Evolutionary conservation across 1,140 invertebrate species (phyloP).

Genomic region (Anthonomus grandis): DNA sequence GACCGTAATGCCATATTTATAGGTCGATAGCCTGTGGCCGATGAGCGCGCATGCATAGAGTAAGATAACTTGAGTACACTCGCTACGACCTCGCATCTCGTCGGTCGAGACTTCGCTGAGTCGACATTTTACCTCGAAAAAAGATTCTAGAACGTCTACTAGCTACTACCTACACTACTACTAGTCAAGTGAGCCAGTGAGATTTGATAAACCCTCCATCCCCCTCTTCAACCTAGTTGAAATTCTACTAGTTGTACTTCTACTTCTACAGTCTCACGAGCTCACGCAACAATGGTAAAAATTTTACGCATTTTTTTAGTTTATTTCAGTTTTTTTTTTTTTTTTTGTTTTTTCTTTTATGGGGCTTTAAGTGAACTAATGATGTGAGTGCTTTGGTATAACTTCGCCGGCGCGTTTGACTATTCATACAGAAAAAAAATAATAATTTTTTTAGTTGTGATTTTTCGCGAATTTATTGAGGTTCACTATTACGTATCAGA

Average conservation of each 20-base stretch:
- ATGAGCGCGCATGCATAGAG: too few relatives aligned
- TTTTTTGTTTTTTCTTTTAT: too few relatives aligned
- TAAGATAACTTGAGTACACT: conserved; percentile 47
- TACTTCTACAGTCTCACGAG: conserved; percentile 43
- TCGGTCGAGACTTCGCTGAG: conserved; percentile 42
- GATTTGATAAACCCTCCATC: conserved; percentile 34
- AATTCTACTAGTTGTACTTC: conserved; percentile 40
- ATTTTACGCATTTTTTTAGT: conserved; percentile 25
- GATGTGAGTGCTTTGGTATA: too few relatives aligned
- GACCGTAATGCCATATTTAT: conserved; percentile 48
- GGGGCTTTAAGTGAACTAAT: too few relatives aligned
- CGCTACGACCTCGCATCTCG: conserved; percentile 37
- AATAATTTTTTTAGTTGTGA: too few relatives aligned
- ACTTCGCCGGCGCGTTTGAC: too few relatives aligned
- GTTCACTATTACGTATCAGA: too few relatives aligned
- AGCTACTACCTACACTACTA: conserved; percentile 32
- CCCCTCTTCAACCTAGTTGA: conserved; percentile 39
- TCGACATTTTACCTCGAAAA: conserved; percentile 39
- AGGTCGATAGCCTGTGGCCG: conserved; percentile 48
- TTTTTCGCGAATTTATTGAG: too few relatives aligned
- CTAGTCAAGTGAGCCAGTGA: conserved; percentile 47
- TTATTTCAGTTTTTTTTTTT: conserved; percentile 15
- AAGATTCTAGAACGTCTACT: too few relatives aligned
- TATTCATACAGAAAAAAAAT: too few relatives aligned
- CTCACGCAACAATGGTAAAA: conserved; percentile 46